Base-by-base conservation (phyloP, 2,113 vertebrate genomes). In the Grammomys surdaster region DNA sequence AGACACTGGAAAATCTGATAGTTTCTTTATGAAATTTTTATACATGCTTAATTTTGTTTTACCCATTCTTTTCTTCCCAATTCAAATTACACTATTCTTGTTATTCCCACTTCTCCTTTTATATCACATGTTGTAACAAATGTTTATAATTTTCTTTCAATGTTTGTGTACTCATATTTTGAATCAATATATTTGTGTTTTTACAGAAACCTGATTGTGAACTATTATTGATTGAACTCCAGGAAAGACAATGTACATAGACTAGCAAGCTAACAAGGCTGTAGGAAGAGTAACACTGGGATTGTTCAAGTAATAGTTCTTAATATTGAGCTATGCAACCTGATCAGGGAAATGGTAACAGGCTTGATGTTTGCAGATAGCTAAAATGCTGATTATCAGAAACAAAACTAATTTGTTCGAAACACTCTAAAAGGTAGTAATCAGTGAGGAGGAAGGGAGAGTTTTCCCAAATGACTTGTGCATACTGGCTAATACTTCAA, bases 241-340 rank as follows among this genome's bases (percentile, higher is more conserved):
- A 67, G 5, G n/a, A 69, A 51, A 51, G 17, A 48, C 17, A 87
- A 43, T 19, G 5, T 3, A 48, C 10, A 48, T 3, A 43, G 3
- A 33, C 7, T 28, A 84, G 33, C 0, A 4, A 46, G 54, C 2
- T 58, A 3, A 0, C 8, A 36, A 3, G 6, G 7, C 0, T 40
- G 9, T 5, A 17, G 7, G 17, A 28, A 33, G 1, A 48, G 1
- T 2, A 51, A 22, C 6, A 5, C 7, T 3, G n/a, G 13, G 48
- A 33, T 5, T 13, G 0, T 4, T 43, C 2, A 8, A 1, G 22
- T 31, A 17, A 31, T 33, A 7, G 7, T 1, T 19, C 4, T 19
- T 63, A 7, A 24, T 40, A 31, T 12, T 7, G 46, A 75, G 7
- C 1, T 60, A 11, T 0, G 19, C 0, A 7, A 26, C 5, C 31